Evolutionary conservation across 2,797 vertebrate genomes (phyloP).

Genomic region (Pygocentrus nattereri): DNA sequence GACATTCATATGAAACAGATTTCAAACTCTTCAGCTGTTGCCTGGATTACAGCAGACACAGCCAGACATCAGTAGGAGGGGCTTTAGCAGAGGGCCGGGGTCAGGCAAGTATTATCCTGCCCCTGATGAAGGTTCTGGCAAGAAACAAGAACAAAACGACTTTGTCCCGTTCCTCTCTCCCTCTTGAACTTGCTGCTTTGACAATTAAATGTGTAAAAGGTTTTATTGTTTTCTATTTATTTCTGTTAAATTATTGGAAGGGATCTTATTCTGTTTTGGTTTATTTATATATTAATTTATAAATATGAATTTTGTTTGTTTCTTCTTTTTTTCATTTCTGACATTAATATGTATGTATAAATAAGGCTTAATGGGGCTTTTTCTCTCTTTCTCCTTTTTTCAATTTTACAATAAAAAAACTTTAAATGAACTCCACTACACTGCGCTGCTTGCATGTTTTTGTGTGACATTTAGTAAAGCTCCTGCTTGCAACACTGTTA

Average conservation of each 20-base stretch:
- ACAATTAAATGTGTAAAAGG: constrained; percentile 65
- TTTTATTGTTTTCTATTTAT: constrained; percentile 62
- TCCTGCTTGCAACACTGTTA: neutral
- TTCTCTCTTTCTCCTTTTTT: constrained; percentile 68
- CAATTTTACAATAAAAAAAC: constrained; percentile 72
- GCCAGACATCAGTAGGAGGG: constrained; percentile 28
- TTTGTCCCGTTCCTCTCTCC: constrained; percentile 57
- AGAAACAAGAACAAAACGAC: constrained; percentile 45
- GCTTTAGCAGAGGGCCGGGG: constrained; percentile 40
- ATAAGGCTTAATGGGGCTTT: constrained; percentile 64
- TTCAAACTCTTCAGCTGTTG: neutral
- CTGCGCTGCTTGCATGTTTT: neutral
- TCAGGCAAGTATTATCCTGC: constrained; percentile 15
- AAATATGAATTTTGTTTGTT: constrained; percentile 16
- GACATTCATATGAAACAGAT: constrained; percentile 5
- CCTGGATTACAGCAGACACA: constrained; percentile 3
- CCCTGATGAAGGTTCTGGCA: constrained; percentile 29
- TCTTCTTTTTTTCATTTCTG: constrained; percentile 55
- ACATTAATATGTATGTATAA: constrained; percentile 64
- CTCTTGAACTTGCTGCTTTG: constrained; percentile 67
- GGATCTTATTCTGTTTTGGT: constrained; percentile 47
- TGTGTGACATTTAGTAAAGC: neutral
- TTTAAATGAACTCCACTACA: constrained; percentile 44
- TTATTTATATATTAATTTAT: constrained; percentile 60
- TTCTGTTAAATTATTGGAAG: constrained; percentile 48